Evolutionary conservation across 2,113 vertebrate genomes (phyloP).

Genomic region (Perca schrenkii): DNA sequence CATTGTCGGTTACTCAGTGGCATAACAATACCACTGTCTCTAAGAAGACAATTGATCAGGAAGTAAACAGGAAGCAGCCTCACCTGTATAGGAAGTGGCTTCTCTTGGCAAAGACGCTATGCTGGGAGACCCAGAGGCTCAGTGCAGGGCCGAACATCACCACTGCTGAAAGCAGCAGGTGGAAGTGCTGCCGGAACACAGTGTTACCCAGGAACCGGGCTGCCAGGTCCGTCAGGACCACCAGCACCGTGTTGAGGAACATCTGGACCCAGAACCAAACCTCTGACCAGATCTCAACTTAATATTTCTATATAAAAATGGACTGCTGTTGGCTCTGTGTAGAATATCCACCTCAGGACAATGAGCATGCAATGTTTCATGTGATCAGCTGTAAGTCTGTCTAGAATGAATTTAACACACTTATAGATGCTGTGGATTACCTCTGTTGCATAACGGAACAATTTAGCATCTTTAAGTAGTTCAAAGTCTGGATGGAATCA

Average conservation of each 20-base stretch:
- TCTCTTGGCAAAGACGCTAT: constrained; percentile 89
- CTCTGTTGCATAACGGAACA: constrained; percentile 3
- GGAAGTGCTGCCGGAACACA: constrained; percentile 88
- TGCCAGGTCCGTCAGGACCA: constrained; percentile 88
- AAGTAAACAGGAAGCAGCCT: constrained; percentile 64
- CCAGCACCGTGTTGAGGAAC: constrained; percentile 84
- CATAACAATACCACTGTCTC: not conserved
- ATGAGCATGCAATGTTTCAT: constrained; percentile 5
- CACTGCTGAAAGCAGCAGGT: constrained; percentile 87
- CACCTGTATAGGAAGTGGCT: constrained; percentile 93
- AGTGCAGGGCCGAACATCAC: constrained; percentile 89
- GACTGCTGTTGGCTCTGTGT: constrained; percentile 4
- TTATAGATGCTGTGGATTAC: not conserved
- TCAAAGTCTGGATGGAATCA: not conserved
- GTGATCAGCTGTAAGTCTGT: constrained; percentile 39
- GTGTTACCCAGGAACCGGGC: constrained; percentile 86
- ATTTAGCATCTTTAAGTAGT: not conserved
- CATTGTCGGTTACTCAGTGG: not conserved
- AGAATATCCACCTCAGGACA: constrained; percentile 17
- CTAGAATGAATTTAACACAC: constrained; percentile 39
- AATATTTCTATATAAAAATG: not conserved
- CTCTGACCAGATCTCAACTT: not conserved
- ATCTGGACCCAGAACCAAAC: constrained; percentile 59
- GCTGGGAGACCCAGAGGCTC: constrained; percentile 89
- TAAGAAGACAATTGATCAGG: not conserved